Conservation (phyloP, 2,113 vertebrate species). For the Melanotaenia duboulayi region DNA sequence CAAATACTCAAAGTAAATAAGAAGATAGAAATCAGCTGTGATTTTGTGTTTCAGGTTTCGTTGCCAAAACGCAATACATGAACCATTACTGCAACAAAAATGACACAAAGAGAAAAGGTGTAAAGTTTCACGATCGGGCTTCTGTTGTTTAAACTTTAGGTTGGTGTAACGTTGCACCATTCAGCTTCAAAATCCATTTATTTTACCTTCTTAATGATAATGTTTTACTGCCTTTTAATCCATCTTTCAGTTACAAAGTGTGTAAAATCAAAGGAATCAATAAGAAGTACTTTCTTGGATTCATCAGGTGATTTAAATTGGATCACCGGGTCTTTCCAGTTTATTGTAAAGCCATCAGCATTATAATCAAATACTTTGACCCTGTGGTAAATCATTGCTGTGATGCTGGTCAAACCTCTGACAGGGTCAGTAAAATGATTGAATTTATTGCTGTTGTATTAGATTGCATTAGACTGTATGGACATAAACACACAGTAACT, state of each 20-base stretch:
- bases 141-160: not conserved
- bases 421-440: slow-evolving; percentile 14
- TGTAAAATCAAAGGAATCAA: slow-evolving; percentile 4
- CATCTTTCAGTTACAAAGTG: slow-evolving; percentile 1
- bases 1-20: too few relatives aligned
- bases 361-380: slow-evolving; percentile 1
- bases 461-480: slow-evolving; percentile 5
- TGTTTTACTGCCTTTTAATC: slow-evolving; percentile 11
- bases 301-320: not conserved
- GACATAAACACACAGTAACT: slow-evolving; percentile 14
- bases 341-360: slow-evolving; percentile 2
- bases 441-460: slow-evolving; percentile 23
- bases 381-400: not conserved
- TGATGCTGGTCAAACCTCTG: not conserved
- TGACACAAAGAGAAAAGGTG: not conserved
- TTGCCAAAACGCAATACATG: not conserved
- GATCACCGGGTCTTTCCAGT: slow-evolving; percentile 4
- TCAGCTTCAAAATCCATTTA: not conserved
- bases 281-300: not conserved
- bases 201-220: not conserved
- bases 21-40: too few relatives aligned
- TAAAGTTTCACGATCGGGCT: not conserved
- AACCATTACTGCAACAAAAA: not conserved
- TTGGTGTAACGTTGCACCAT: too few relatives aligned
- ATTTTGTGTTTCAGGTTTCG: not conserved